phyloP scores from a whole-genome alignment of 2,888 invertebrate genomes.

The Meiosimyza decipiens region DNA sequence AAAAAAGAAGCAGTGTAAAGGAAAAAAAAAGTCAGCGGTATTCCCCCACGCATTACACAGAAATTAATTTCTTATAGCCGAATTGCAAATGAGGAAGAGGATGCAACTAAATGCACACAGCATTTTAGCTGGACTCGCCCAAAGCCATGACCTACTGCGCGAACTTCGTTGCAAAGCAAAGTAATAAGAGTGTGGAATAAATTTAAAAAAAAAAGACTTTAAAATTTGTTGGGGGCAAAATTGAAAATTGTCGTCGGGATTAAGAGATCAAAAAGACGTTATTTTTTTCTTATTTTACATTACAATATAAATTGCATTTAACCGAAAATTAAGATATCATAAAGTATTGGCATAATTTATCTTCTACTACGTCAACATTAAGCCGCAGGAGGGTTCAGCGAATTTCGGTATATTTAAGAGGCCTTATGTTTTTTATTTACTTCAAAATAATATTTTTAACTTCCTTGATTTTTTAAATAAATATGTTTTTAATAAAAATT shows the following conservation, averaged over 20 bases:
- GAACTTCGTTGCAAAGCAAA: neutral
- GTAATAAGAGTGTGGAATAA: neutral
- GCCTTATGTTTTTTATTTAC: no score
- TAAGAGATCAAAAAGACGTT: neutral
- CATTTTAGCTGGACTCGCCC: conserved; percentile 21
- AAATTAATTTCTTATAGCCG: conserved; percentile 48
- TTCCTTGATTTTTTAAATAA: no score
- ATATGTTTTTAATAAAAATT: no score
- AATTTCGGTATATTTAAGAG: no score
- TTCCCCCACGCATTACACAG: conserved; percentile 56
- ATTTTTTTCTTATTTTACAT: neutral
- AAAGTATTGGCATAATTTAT: conserved; percentile 46
- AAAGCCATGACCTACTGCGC: conserved; percentile 29
- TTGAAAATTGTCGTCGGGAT: conserved; percentile 7
- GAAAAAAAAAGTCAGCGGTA: conserved; percentile 31
- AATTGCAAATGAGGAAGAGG: neutral
- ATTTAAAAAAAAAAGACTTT: neutral
- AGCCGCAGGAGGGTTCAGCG: no score
- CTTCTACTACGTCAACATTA: neutral
- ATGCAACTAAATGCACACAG: neutral
- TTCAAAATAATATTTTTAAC: no score
- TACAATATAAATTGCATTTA: conserved; percentile 22
- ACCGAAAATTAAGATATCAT: conserved; percentile 60
- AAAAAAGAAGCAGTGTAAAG: neutral
- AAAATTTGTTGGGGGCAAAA: neutral